These are phyloP conservation scores for Thripadectes ignobilis DNA, from an alignment of 2,797 vertebrate genomes.

Conservation along the genomic window DNA sequence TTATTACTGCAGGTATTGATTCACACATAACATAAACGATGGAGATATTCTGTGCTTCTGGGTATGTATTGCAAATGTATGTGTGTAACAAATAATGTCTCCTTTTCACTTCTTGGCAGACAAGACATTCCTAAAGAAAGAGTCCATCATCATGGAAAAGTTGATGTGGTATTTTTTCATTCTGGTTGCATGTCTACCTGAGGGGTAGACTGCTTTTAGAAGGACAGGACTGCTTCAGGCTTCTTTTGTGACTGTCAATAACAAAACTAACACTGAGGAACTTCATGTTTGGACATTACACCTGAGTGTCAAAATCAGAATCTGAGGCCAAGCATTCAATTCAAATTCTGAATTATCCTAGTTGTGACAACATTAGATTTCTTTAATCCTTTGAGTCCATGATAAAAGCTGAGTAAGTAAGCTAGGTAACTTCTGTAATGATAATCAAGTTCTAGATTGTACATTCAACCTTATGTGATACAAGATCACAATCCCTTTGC, in stretches of 20 bases:
- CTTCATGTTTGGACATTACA: not conserved
- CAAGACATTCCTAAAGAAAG: not conserved
- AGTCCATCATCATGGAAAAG: not conserved
- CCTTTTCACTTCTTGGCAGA: not conserved
- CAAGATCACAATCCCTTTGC: fast-evolving
- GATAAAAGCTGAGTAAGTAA: not conserved
- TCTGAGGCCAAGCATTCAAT: not conserved
- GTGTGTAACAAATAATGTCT: not conserved
- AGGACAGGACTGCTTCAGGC: not conserved
- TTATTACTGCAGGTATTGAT: not conserved
- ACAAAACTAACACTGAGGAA: not conserved
- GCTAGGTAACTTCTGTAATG: not conserved
- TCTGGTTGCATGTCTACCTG: not conserved
- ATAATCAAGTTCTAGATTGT: not conserved
- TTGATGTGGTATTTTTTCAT: not conserved
- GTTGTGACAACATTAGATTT: not conserved
- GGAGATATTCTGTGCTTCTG: not conserved
- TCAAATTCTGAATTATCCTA: not conserved
- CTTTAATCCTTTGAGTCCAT: not conserved
- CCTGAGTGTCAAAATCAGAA: not conserved
- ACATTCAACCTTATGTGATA: not conserved
- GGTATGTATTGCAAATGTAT: not conserved
- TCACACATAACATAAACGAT: not conserved
- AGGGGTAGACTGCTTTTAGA: not conserved
- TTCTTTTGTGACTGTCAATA: not conserved